Evolutionary conservation across 2,888 invertebrate species (phyloP), one percentile per base, ranked within the genome.

Genomic region (Marasmarcha lunaedactyla): DNA sequence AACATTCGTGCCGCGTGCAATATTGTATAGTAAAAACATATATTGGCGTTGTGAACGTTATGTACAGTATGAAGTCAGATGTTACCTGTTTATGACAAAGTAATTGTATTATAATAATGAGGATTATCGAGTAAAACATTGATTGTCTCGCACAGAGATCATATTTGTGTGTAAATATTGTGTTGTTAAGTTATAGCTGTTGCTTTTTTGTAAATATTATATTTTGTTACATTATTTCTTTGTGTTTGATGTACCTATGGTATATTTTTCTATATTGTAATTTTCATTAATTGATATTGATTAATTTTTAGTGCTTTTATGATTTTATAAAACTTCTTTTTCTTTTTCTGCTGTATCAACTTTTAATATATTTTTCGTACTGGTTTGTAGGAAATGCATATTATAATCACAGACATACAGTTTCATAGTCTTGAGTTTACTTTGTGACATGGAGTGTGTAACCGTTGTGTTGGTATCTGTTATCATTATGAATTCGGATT

Each of bases 21-120:
- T 85, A 86, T 76, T 85, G 85, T 76, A 71, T 77, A 73, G 66
- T 69, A 60, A 62, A 73, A 63, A 73, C 63, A 73, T 73, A 69
- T 72, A 69, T 77, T 76, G 73, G 76, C 81, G 81, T 81, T 81
- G 77, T 81, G 77, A 83, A 81, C 78, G 81, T 83, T 79, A 70
- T 78, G 76, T 79, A 78, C 76, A 77, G 69, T 71, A 69, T 77
- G 72, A 67, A 81, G 81, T 83, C 81, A 79, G 73, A 81, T 83
- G 83, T 83, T 83, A 83, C 83, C 83, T 81, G 81, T 83, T 20
- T 81, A 78, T 78, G 77, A 77, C 74, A 77, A 81, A 79, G 69
- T 78, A 71, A 76, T 71, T 79, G 78, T 79, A 76, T 71, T 71
- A 71, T 77, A 78, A 64, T 58, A 57, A 57, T 55, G 57, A 60